Conservation (phyloP, 2,113 vertebrate genomes). For the Bubo scandiacus region DNA sequence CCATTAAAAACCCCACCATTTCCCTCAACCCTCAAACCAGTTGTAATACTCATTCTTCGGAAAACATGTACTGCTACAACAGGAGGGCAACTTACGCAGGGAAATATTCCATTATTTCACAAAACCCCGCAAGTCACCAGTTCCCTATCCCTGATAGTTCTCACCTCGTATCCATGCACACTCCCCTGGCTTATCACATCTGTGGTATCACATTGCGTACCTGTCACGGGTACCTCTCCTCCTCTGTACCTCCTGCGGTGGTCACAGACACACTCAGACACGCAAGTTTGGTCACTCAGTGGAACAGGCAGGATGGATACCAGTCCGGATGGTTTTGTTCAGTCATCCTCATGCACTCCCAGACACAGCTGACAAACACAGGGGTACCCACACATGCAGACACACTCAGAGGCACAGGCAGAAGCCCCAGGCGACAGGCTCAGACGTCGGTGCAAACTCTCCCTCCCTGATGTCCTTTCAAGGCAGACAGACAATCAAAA, state of each 20-base stretch:
- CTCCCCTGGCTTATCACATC: background rate
- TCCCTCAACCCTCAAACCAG: background rate
- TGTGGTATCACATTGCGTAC: accelerated
- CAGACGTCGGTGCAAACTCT: background rate
- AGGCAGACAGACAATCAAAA: background rate
- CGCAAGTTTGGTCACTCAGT: background rate
- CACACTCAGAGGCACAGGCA: background rate
- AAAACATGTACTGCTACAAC: background rate
- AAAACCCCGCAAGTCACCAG: accelerated
- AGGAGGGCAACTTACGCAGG: background rate
- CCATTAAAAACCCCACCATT: background rate
- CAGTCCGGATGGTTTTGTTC: background rate
- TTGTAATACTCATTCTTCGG: background rate
- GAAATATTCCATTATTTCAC: background rate
- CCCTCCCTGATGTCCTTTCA: background rate
- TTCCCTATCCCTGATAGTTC: background rate
- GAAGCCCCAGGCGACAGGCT: background rate
- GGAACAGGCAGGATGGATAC: background rate
- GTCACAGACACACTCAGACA: conserved; percentile 6
- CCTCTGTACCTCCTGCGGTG: background rate
- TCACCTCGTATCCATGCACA: accelerated
- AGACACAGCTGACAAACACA: background rate
- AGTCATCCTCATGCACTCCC: background rate
- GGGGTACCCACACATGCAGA: background rate
- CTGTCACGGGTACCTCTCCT: background rate